These are phyloP conservation scores for Entomobrya proxima DNA, from an alignment of 2,888 invertebrate genomes.

Conservation along the genomic window DNA sequence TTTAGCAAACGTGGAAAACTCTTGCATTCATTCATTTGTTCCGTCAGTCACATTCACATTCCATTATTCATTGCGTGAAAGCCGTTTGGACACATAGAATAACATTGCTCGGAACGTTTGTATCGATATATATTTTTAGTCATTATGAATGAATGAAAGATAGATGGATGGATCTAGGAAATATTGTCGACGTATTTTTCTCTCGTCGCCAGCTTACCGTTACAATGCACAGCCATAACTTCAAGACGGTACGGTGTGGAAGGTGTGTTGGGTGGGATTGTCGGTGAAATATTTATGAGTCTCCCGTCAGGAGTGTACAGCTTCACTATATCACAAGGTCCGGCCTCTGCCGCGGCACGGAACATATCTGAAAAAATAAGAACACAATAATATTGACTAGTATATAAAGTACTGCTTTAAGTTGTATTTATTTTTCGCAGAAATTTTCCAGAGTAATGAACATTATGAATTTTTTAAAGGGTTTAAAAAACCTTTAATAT, in stretches of 20 bases:
- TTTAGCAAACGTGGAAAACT: neutral
- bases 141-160: slow-evolving; percentile 17
- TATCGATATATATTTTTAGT: neutral
- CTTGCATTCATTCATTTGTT: neutral
- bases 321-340: slow-evolving; percentile 83
- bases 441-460: too few species aligned
- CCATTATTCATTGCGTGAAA: slow-evolving; percentile 52
- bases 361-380: slow-evolving; percentile 81
- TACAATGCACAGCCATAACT: slow-evolving; percentile 78
- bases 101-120: neutral
- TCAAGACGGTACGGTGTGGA: slow-evolving; percentile 80
- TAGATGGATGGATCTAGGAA: neutral
- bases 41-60: neutral
- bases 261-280: slow-evolving; percentile 81
- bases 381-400: neutral
- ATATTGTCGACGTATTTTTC: neutral
- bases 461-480: neutral
- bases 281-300: slow-evolving; percentile 82
- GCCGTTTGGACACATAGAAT: neutral
- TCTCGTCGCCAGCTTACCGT: slow-evolving; percentile 76
- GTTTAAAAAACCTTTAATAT: slow-evolving; percentile 72
- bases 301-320: slow-evolving; percentile 81
- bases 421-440: too few species aligned
- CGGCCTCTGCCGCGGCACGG: slow-evolving; percentile 83
- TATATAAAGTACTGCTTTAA: too few species aligned